These are phyloP conservation scores for Lophius americanus DNA, from an alignment of 2,797 vertebrate species.

Conservation along the genomic window DNA sequence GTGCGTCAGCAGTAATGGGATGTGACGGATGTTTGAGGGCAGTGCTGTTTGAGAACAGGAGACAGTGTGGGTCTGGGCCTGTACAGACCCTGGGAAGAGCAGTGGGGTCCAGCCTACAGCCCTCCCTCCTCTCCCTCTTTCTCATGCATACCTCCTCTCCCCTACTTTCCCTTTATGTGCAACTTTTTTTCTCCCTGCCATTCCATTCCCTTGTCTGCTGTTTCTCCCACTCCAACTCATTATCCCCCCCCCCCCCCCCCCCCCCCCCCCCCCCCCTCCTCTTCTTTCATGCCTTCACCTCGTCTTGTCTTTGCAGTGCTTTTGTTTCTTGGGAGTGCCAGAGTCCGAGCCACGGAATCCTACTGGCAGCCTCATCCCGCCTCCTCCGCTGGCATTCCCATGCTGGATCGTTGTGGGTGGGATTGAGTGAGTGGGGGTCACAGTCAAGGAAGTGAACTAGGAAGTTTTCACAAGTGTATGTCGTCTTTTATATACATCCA, in stretches of 20 bases:
- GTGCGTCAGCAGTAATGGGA: constrained; percentile 78
- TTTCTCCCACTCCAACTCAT: constrained; percentile 27
- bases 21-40: constrained; percentile 77
- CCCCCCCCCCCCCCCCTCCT: constrained; percentile 16
- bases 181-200: constrained; percentile 12
- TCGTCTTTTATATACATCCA: constrained; percentile 15
- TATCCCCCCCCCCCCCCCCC: constrained; percentile 21
- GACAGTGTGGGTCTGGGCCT: constrained; percentile 63
- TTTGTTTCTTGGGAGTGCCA: constrained; percentile 62
- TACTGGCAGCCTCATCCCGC: constrained; percentile 60
- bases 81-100: constrained; percentile 77
- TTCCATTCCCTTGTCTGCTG: constrained; percentile 5
- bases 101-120: constrained; percentile 46
- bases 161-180: constrained; percentile 26
- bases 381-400: constrained; percentile 74
- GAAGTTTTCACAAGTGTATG: constrained; percentile 80
- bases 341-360: constrained; percentile 73
- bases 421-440: constrained; percentile 72
- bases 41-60: constrained; percentile 66
- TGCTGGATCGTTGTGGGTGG: constrained; percentile 79
- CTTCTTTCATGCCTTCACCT: constrained; percentile 31
- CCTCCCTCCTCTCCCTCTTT: constrained; percentile 7
- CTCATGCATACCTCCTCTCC: constrained; percentile 12
- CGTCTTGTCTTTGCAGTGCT: constrained; percentile 45
- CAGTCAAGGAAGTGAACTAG: constrained; percentile 81